phyloP scores from a whole-genome alignment of 2,888 invertebrate species.

The Athripsodes cinereus region DNA sequence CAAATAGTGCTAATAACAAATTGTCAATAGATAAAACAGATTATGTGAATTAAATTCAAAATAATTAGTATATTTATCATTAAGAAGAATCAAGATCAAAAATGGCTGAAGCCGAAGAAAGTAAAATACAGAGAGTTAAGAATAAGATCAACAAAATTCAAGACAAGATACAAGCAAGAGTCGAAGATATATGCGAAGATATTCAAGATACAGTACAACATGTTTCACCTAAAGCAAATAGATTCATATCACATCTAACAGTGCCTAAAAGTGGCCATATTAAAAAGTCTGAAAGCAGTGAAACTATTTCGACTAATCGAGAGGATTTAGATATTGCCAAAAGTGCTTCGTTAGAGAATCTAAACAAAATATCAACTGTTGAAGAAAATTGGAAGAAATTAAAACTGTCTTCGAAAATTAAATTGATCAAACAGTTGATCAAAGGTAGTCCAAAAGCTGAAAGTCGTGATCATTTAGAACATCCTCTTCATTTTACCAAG shows the following conservation, averaged over 20 bases:
- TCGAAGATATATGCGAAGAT: constrained; percentile 45
- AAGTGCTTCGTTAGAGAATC: constrained; percentile 16
- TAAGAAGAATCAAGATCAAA: neutral
- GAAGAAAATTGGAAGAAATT: constrained; percentile 15
- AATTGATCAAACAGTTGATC: constrained; percentile 18
- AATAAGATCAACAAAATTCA: constrained; percentile 39
- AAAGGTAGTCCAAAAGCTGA: neutral
- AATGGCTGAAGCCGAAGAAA: constrained; percentile 31
- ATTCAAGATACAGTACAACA: constrained; percentile 32
- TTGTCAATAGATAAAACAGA: no score
- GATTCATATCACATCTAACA: constrained; percentile 17
- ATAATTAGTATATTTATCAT: no score
- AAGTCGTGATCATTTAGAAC: neutral
- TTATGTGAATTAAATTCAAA: no score
- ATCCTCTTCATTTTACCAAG: constrained; percentile 14
- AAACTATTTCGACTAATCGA: neutral
- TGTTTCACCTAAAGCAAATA: constrained; percentile 12
- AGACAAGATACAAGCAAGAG: constrained; percentile 41
- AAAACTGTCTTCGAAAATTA: constrained; percentile 15
- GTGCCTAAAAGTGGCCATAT: constrained; percentile 6
- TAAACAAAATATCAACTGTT: neutral
- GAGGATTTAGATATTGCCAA: constrained; percentile 1
- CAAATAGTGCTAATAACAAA: no score
- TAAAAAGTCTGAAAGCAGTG: constrained; percentile 14
- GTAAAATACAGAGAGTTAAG: constrained; percentile 40